Evolutionary conservation across 2,797 vertebrate species (phyloP).

Genomic region (Brachymystax lenok): DNA sequence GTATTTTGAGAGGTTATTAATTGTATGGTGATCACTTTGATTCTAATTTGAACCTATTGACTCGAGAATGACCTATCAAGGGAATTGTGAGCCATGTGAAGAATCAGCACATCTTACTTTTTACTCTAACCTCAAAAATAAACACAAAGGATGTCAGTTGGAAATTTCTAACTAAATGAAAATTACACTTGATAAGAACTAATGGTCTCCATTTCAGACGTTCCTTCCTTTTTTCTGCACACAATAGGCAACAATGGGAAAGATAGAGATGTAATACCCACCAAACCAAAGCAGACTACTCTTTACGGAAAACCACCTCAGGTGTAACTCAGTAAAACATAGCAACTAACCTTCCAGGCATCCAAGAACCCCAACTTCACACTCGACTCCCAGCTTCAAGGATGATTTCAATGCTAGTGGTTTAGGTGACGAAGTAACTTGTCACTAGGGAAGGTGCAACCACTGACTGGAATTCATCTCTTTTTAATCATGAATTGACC

Average conservation of each 20-base stretch:
- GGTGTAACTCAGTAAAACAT: background rate
- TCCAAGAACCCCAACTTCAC: background rate
- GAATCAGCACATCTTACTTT: constrained; percentile 18
- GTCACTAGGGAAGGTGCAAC: background rate
- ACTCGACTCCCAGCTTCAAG: background rate
- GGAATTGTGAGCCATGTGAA: background rate
- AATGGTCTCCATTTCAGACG: constrained; percentile 24
- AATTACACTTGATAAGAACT: constrained; percentile 50
- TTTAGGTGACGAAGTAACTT: constrained; percentile 1
- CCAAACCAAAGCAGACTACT: background rate
- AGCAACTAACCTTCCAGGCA: background rate
- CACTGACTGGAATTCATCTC: background rate
- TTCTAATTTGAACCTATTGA: background rate
- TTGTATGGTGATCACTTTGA: background rate
- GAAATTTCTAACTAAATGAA: constrained; percentile 36
- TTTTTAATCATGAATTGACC: constrained; percentile 7
- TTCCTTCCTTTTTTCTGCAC: background rate
- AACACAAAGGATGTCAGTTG: constrained; percentile 28
- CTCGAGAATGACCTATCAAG: background rate
- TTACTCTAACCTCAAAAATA: constrained; percentile 31
- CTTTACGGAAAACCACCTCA: background rate
- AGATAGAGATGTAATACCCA: background rate
- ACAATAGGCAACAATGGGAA: too few species aligned
- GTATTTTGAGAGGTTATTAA: background rate
- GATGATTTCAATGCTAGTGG: background rate